phyloP scores from a whole-genome alignment of 2,113 vertebrate species.

The Sebastes schlegelii region DNA sequence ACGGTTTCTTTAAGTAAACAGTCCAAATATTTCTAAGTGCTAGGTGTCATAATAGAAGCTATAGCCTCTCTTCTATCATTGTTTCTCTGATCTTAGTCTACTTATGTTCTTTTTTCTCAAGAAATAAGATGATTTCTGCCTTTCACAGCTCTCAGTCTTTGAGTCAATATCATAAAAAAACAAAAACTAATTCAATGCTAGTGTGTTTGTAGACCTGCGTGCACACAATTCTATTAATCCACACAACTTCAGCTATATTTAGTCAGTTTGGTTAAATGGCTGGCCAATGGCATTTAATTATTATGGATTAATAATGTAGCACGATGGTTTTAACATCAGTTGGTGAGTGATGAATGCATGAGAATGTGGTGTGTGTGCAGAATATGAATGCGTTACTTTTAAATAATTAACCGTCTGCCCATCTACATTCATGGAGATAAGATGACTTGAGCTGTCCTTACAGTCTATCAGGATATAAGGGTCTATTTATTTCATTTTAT shows the following conservation, averaged over 20 bases:
- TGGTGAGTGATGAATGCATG: slow-evolving; percentile 27
- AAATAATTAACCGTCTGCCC: slow-evolving; percentile 61
- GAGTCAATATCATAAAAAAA: not conserved
- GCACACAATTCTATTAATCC: not conserved
- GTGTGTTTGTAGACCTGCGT: not conserved
- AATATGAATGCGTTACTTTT: slow-evolving; percentile 63
- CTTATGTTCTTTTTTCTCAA: too few species aligned
- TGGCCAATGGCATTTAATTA: not conserved
- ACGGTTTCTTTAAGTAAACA: not conserved
- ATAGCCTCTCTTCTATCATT: not conserved
- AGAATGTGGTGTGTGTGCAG: slow-evolving; percentile 33
- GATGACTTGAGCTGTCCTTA: slow-evolving; percentile 14
- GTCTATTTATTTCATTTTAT: slow-evolving; percentile 15
- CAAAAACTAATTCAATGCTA: not conserved
- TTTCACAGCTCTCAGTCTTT: not conserved
- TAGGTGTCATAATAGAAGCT: not conserved
- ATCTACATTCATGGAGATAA: slow-evolving; percentile 39
- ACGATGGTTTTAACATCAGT: not conserved
- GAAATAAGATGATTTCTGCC: not conserved
- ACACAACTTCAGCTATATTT: not conserved
- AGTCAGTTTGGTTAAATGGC: not conserved
- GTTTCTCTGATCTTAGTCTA: not conserved
- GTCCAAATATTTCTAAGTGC: not conserved
- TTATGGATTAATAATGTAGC: slow-evolving; percentile 18
- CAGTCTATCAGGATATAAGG: not conserved